Percentiles rank a stretch among this genome's conserved stretches.
These are phyloP conservation scores for Sylvia borin DNA, from an alignment of 2,797 vertebrate species.

Conservation along the genomic window DNA sequence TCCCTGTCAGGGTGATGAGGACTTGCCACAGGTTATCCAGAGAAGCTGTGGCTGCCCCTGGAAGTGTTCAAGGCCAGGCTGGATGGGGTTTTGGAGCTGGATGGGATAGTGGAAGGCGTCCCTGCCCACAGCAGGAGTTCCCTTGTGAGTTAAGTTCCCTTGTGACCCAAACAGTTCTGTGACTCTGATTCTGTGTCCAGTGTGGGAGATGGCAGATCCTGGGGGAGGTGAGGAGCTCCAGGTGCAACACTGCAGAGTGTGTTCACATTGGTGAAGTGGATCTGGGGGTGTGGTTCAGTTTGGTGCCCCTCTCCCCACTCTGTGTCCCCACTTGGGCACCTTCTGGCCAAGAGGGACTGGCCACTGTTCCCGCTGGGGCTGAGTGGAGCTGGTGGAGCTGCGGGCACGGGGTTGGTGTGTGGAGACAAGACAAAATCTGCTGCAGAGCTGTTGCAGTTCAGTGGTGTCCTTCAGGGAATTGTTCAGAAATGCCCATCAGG, in stretches of 20 bases:
- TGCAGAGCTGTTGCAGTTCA: neutral
- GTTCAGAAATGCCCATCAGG: neutral
- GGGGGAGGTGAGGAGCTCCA: neutral
- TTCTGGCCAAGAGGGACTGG: neutral
- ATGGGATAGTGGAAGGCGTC: neutral
- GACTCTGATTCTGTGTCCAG: no score
- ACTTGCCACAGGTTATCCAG: neutral
- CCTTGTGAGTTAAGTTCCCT: no score
- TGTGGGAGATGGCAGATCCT: fast-evolving
- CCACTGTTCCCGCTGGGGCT: fast-evolving
- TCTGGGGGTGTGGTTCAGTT: neutral
- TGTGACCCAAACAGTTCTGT: neutral
- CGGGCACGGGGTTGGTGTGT: fast-evolving
- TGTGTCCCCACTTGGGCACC: fast-evolving
- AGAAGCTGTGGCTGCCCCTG: neutral
- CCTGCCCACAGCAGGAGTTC: neutral
- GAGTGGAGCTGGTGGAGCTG: fast-evolving
- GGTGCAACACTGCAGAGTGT: fast-evolving
- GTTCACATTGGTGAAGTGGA: neutral
- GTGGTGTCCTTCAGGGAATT: neutral
- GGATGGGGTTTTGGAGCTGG: neutral
- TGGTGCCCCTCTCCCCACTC: neutral
- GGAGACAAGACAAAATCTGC: neutral
- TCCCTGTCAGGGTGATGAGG: neutral
- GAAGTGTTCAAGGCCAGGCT: neutral